phyloP scores from a whole-genome alignment of 2,113 vertebrate genomes.

The Lophochroa leadbeateri region DNA sequence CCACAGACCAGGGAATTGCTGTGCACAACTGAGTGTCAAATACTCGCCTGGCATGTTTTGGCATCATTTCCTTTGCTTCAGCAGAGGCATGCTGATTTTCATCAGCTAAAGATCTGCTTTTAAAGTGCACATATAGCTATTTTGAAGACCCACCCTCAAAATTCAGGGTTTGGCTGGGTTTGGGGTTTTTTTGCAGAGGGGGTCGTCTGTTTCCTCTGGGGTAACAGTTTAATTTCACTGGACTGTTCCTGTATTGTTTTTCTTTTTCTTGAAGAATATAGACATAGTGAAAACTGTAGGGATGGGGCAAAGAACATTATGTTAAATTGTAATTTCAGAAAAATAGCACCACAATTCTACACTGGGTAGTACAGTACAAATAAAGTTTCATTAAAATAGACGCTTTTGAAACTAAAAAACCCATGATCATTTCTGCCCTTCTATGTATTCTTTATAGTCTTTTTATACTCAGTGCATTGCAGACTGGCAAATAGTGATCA shows the following conservation, averaged over 20 bases:
- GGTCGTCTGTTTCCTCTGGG: neutral
- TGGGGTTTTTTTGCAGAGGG: too few relatives aligned
- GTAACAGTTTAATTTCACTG: neutral
- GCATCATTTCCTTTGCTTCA: conserved; percentile 11
- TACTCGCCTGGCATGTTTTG: conserved; percentile 4
- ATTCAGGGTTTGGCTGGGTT: neutral
- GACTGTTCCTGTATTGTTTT: neutral
- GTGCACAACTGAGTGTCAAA: conserved; percentile 7
- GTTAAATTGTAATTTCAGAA: neutral
- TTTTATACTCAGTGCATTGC: neutral
- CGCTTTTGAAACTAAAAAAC: neutral
- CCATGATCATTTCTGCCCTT: neutral
- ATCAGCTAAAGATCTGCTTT: neutral
- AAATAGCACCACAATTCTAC: neutral
- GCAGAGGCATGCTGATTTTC: neutral
- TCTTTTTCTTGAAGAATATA: neutral
- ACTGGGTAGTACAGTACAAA: neutral
- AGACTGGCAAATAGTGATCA: neutral
- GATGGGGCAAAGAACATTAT: neutral
- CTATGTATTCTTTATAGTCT: neutral
- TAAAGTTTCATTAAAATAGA: neutral
- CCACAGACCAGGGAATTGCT: conserved; percentile 16
- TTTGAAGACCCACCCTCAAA: neutral
- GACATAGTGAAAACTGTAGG: neutral
- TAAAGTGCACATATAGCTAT: neutral